Evolutionary conservation across 2,797 vertebrate genomes (phyloP).

Genomic region (Okamejei kenojei): DNA sequence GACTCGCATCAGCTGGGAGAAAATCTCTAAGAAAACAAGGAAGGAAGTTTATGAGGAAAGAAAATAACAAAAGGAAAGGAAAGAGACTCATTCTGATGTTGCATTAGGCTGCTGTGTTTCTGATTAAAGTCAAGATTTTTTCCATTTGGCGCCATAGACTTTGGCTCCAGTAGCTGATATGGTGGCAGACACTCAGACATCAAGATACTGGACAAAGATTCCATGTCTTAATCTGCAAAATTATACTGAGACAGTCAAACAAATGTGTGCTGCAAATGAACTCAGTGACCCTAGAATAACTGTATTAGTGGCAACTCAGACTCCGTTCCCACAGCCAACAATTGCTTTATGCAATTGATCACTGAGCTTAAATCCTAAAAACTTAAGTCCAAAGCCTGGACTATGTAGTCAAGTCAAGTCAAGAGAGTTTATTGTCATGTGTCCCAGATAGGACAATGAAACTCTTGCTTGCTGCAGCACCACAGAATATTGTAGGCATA

Average conservation of each 20-base stretch:
- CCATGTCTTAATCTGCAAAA: slow-evolving; percentile 51
- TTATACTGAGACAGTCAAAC: slow-evolving; percentile 54
- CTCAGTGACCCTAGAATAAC: slow-evolving; percentile 10
- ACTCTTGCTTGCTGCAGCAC: too few species aligned
- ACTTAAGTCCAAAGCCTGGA: not conserved
- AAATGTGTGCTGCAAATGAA: slow-evolving; percentile 53
- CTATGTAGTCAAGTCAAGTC: not conserved
- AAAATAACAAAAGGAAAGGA: slow-evolving; percentile 70
- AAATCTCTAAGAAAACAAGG: slow-evolving; percentile 75
- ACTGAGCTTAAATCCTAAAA: not conserved
- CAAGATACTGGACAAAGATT: slow-evolving; percentile 42
- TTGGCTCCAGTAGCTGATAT: slow-evolving; percentile 58
- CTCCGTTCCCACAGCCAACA: not conserved
- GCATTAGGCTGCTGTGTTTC: slow-evolving; percentile 64
- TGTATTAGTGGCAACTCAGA: not conserved
- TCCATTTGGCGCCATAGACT: slow-evolving; percentile 66
- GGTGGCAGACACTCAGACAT: slow-evolving; percentile 49
- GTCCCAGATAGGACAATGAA: too few species aligned
- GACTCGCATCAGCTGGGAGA: slow-evolving; percentile 70
- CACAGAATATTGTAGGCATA: too few species aligned
- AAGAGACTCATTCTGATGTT: slow-evolving; percentile 67
- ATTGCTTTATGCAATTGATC: not conserved
- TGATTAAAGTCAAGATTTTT: slow-evolving; percentile 61
- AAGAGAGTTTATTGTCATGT: too few species aligned
- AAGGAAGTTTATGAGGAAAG: slow-evolving; percentile 66